Percentiles rank a stretch among this genome's conserved stretches.
Evolutionary conservation across 2,113 vertebrate species (phyloP).

Genomic region (Athene noctua): DNA sequence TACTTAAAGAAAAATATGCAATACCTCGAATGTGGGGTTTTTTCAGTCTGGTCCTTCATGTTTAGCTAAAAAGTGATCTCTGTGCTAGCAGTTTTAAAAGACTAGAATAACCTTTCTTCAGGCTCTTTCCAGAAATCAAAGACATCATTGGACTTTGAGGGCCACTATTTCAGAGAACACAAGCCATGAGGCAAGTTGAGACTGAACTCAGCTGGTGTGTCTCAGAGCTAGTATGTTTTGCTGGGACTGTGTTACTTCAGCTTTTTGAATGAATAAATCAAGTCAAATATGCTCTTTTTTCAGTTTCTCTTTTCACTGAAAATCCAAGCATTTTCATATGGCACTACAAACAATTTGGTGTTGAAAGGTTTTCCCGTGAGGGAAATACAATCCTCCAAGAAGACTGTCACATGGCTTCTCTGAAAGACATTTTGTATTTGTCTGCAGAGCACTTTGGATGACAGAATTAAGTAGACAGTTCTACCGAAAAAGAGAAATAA

Average conservation of each 20-base stretch:
- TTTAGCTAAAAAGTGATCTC: neutral
- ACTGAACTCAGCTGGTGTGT: neutral
- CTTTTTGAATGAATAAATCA: neutral
- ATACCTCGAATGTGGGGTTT: neutral
- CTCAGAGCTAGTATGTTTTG: neutral
- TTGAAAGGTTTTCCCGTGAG: constrained; percentile 16
- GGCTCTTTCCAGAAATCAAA: neutral
- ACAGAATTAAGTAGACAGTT: neutral
- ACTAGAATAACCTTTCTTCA: neutral
- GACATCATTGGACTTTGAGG: neutral
- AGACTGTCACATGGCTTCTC: neutral
- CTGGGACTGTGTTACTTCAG: neutral
- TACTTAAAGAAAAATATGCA: neutral
- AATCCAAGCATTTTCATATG: constrained; percentile 16
- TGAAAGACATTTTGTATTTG: constrained; percentile 8
- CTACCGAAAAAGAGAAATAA: neutral
- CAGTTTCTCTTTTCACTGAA: neutral
- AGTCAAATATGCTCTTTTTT: neutral
- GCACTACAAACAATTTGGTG: neutral
- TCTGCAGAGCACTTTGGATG: neutral
- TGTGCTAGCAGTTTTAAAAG: neutral
- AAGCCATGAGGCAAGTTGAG: neutral
- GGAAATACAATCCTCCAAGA: neutral
- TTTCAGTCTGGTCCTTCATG: neutral
- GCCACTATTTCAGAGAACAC: neutral